Conservation (phyloP, 2,888 invertebrate species). For the Polyploca ridens region DNA sequence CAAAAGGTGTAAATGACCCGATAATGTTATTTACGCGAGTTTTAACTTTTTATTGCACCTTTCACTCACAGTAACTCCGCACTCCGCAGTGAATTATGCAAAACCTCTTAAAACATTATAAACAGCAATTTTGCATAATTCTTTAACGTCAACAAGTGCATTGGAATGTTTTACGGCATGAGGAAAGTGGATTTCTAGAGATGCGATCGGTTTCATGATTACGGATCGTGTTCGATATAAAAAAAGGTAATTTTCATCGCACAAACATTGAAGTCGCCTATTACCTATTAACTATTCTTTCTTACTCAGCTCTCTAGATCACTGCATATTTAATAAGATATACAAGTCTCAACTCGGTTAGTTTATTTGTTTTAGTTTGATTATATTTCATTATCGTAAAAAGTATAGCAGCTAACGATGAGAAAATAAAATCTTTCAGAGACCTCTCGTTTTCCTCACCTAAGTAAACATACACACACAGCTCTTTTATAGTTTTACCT, state of each 20-base stretch:
- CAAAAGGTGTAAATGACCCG: not conserved
- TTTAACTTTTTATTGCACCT: constrained; percentile 1
- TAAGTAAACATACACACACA: too few relatives aligned
- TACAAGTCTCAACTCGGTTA: not conserved
- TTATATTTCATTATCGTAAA: too few relatives aligned
- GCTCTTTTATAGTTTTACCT: too few relatives aligned
- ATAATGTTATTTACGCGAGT: not conserved
- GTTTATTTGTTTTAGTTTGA: too few relatives aligned
- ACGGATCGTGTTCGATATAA: constrained; percentile 13
- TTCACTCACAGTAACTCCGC: constrained; percentile 8
- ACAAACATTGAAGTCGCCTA: too few relatives aligned
- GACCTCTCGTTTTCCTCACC: too few relatives aligned
- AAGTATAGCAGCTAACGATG: too few relatives aligned
- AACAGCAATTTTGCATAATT: constrained; percentile 40
- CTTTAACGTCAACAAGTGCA: constrained; percentile 29
- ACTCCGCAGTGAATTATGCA: constrained; percentile 23
- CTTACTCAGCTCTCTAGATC: not conserved
- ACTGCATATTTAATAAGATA: not conserved
- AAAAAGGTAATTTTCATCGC: not conserved
- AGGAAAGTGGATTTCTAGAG: constrained; percentile 54
- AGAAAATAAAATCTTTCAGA: too few relatives aligned
- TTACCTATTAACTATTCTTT: constrained; percentile 1
- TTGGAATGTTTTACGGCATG: constrained; percentile 50
- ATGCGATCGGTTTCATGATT: constrained; percentile 27
- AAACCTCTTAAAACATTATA: constrained; percentile 29